These are phyloP conservation scores for Columba livia DNA, from an alignment of 2,113 vertebrate genomes.

Conservation along the genomic window DNA sequence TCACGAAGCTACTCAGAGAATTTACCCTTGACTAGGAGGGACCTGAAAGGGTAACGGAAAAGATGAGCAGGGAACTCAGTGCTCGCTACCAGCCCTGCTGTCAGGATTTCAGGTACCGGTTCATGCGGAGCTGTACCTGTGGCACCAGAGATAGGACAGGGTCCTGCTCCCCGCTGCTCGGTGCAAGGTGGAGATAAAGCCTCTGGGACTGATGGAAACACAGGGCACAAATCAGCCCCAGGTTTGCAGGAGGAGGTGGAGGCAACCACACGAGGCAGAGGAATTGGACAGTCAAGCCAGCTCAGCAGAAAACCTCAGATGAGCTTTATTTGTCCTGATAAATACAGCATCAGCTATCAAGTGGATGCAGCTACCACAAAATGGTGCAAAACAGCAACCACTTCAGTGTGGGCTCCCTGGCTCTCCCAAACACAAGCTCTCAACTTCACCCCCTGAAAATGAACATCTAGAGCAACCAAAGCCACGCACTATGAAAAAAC, in stretches of 20 bases:
- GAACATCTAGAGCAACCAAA: neutral
- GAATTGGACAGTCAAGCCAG: neutral
- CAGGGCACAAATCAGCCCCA: neutral
- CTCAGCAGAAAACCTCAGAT: neutral
- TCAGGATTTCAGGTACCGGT: neutral
- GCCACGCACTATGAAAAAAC: neutral
- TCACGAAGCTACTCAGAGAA: neutral
- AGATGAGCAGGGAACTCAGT: neutral
- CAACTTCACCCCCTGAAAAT: neutral
- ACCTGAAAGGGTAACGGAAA: neutral
- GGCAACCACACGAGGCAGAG: neutral
- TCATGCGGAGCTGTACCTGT: accelerated
- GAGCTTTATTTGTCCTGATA: neutral
- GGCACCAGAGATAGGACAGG: neutral
- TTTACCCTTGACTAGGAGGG: neutral
- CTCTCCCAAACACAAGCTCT: neutral
- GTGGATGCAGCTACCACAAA: neutral
- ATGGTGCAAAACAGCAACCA: neutral
- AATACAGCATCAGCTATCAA: neutral
- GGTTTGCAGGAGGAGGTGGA: neutral
- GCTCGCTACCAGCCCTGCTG: neutral
- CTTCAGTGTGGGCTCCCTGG: neutral
- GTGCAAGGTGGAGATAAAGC: neutral
- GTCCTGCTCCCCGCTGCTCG: neutral
- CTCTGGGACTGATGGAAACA: accelerated